These are phyloP conservation scores for Tipula unca DNA, from an alignment of 2,888 invertebrate genomes.

Conservation along the genomic window DNA sequence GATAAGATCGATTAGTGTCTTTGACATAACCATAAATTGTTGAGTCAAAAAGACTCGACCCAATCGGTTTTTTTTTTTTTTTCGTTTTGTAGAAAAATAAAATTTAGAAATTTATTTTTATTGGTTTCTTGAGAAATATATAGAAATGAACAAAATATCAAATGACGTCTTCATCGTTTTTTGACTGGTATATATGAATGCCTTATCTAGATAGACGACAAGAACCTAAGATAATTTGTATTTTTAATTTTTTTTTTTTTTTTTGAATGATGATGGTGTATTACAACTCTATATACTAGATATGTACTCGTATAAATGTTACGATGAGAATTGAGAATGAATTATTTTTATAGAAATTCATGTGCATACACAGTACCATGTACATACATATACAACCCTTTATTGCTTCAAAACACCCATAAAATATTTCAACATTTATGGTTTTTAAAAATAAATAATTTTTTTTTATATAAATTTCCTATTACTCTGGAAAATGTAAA, in stretches of 20 bases:
- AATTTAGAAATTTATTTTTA: slow-evolving; percentile 14
- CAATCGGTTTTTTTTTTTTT: neutral
- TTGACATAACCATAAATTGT: slow-evolving; percentile 14
- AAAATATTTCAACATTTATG: slow-evolving; percentile 8
- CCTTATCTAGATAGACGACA: neutral
- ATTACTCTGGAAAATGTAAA: slow-evolving; percentile 8
- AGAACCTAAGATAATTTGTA: neutral
- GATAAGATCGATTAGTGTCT: slow-evolving; percentile 14
- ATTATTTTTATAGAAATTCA: neutral
- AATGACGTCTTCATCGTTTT: neutral
- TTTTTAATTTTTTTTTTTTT: neutral
- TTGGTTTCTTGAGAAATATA: neutral
- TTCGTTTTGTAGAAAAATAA: neutral
- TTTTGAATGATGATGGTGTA: neutral
- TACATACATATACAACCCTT: neutral
- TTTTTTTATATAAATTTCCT: neutral
- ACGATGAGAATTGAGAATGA: neutral
- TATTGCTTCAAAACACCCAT: neutral
- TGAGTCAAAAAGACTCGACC: slow-evolving; percentile 8
- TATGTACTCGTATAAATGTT: neutral
- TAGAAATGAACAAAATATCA: neutral
- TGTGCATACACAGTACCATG: too few species aligned
- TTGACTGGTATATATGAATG: neutral
- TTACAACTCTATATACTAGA: neutral
- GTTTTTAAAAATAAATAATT: slow-evolving; percentile 8